Evolutionary conservation across 2,113 vertebrate genomes (phyloP).

Genomic region (Peromyscus polionotus): DNA sequence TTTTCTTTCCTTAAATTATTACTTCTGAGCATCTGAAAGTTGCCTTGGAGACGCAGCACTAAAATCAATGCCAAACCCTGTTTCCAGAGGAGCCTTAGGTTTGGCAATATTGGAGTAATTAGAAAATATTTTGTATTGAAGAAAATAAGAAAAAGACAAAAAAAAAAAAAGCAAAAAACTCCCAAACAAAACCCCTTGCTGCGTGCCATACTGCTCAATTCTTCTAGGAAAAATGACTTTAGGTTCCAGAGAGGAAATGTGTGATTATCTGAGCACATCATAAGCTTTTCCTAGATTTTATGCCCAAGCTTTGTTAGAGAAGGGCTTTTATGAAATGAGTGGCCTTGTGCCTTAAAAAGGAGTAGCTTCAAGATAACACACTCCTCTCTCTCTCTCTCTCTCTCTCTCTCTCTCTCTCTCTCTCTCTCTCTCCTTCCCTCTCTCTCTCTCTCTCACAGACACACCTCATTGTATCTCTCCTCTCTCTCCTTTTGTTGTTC

Average conservation of each 20-base stretch:
- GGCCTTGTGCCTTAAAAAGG: background rate
- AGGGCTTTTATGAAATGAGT: background rate
- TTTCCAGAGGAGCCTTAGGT: background rate
- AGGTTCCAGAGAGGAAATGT: background rate
- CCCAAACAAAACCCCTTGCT: background rate
- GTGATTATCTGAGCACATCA: background rate
- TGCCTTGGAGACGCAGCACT: background rate
- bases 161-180: background rate
- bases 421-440: background rate
- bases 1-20: slow-evolving; percentile 21
- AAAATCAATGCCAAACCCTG: background rate
- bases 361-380: background rate
- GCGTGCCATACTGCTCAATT: background rate
- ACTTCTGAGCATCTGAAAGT: background rate
- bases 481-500: background rate
- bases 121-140: slow-evolving; percentile 42
- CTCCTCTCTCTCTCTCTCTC: background rate
- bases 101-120: slow-evolving; percentile 14
- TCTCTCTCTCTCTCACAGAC: background rate
- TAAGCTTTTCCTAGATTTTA: background rate
- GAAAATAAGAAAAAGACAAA: background rate
- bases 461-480: background rate
- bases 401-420: too few species aligned
- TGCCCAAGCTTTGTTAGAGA: background rate
- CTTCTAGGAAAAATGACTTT: background rate